phyloP scores from a whole-genome alignment of 1,140 invertebrate genomes.

The Littorina saxatilis region DNA sequence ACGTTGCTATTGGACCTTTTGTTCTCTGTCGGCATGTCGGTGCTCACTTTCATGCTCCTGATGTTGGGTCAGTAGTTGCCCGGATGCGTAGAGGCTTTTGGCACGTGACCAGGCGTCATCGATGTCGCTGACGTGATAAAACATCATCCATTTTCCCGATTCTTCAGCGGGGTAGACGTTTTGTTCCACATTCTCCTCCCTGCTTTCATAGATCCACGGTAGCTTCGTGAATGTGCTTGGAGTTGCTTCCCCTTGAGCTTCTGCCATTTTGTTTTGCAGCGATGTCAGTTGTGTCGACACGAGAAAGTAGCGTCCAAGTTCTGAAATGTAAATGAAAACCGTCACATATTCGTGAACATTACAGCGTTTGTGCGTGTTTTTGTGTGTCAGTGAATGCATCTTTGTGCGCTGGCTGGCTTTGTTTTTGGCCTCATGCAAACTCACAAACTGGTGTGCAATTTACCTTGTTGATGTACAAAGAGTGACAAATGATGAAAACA shows the following conservation, averaged over 20 bases:
- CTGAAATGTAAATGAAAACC: too few relatives aligned
- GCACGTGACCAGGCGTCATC: constrained; percentile 3
- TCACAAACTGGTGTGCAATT: too few relatives aligned
- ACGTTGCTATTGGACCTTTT: not conserved
- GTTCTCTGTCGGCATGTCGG: not conserved
- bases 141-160: constrained; percentile 23
- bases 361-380: too few relatives aligned
- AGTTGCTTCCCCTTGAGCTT: not conserved
- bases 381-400: too few relatives aligned
- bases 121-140: not conserved
- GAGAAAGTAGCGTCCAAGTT: too few relatives aligned
- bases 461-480: too few relatives aligned
- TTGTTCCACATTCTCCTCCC: not conserved
- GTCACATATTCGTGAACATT: too few relatives aligned
- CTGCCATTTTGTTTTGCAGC: too few relatives aligned
- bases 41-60: constrained; percentile 12
- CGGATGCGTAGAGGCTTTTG: constrained; percentile 5
- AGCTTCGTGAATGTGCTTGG: not conserved
- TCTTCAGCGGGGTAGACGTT: not conserved
- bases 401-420: too few relatives aligned
- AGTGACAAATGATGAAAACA: too few relatives aligned
- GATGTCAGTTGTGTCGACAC: too few relatives aligned
- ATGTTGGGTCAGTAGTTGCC: constrained; percentile 5
- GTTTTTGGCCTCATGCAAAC: too few relatives aligned
- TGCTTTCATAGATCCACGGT: not conserved